Evolutionary conservation across 2,888 invertebrate genomes (phyloP).

Genomic region (Apodemia zela): DNA sequence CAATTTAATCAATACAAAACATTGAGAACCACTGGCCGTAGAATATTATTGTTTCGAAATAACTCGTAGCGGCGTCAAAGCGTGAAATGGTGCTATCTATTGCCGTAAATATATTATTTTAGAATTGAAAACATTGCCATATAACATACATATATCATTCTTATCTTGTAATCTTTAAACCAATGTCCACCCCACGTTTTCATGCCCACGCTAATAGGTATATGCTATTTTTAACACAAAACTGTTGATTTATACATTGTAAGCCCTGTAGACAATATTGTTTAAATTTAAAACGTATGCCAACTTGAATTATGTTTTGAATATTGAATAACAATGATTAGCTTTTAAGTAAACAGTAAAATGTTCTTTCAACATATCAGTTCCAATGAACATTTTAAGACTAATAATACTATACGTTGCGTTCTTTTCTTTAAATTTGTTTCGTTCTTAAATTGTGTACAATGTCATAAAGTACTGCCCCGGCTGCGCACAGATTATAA

Average conservation of each 20-base stretch:
- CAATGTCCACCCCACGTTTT: constrained; percentile 5
- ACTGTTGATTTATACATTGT: constrained; percentile 6
- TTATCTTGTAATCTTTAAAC: constrained; percentile 7
- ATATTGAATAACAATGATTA: not conserved
- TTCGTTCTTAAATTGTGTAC: too few relatives aligned
- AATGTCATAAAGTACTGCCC: too few relatives aligned
- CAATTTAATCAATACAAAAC: too few relatives aligned
- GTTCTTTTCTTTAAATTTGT: too few relatives aligned
- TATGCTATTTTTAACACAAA: constrained; percentile 16
- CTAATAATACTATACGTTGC: too few relatives aligned
- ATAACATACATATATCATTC: constrained; percentile 5
- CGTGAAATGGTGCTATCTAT: not conserved
- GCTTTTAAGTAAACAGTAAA: not conserved
- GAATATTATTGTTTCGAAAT: too few relatives aligned
- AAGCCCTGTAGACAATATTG: not conserved
- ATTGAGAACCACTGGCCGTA: too few relatives aligned
- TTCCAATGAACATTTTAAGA: too few relatives aligned
- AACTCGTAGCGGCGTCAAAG: not conserved
- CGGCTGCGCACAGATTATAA: too few relatives aligned
- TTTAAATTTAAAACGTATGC: constrained; percentile 8
- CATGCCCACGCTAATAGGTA: constrained; percentile 9
- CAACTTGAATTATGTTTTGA: not conserved
- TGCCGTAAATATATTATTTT: not conserved
- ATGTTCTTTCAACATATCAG: too few relatives aligned
- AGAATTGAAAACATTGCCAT: not conserved